Base-by-base conservation (phyloP, 1,140 invertebrate species). In the Pararge aegeria region DNA sequence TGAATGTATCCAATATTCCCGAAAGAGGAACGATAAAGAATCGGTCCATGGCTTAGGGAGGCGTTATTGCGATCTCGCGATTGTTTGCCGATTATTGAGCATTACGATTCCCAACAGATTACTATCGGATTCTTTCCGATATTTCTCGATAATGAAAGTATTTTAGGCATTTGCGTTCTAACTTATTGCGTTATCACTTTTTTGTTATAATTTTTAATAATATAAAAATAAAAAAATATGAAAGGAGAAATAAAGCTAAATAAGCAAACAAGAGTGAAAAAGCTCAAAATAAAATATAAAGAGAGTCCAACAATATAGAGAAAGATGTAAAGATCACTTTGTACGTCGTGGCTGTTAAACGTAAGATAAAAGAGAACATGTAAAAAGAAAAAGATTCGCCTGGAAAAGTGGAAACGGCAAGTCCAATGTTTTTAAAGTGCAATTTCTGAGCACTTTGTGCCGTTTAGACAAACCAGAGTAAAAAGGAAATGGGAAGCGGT, bases 21-120 rank as follows among this genome's bases (percentile, higher is more conserved):
- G 61, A 75, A 79, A 73, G 64, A 62, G 57, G 64, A 61, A 63
- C 60, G 58, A 78, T 70, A 77, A 79, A 78, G 66, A 74, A 74
- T 76, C 65, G 53, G 66, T 57, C 61, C 54, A 58, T 55, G 59
- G 60, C 58, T 64, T 61, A 58, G 54, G 54, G 61, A 58, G 49
- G 56, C 64, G 64, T 62, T 66, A 73, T 66, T 73, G 70, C 61
- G 66, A 69, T 66, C 65, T 66, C 56, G 38, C 66, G 58, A 72
- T 64, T 67, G 64, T 75, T 64, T 61, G 55, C 55, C 65, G 63
- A 70, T 63, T 63, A 63, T 57, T 38, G 29, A 21, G 61, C 49
- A 63, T 57, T 57, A 63, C 61, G 24, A 62, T 62, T 62, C 19
- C 13, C 46, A 29, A 34, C 52, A 49, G 19, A 40, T 55, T 48